Evolutionary conservation across 1,140 invertebrate genomes (phyloP), one percentile per base, ranked within the genome.

Genomic region (Coelopa frigida): DNA sequence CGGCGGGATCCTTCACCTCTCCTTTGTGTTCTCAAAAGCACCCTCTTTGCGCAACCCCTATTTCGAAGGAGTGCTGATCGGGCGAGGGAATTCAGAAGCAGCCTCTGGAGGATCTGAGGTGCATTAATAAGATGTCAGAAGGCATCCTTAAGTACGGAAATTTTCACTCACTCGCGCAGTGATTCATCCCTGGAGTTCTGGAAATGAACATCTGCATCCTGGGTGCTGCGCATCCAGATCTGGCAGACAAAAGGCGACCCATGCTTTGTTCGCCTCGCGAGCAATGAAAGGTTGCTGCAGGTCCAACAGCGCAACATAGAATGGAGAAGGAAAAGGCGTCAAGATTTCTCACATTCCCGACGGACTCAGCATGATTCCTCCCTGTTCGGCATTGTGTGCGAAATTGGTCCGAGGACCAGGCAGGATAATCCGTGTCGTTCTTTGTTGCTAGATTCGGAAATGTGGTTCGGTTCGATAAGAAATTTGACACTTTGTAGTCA

Each of bases 171-270:
- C n/a, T n/a, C n/a, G n/a, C n/a, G n/a, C n/a, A n/a, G n/a, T n/a
- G n/a, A n/a, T n/a, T n/a, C n/a, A n/a, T n/a, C n/a, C n/a, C n/a
- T n/a, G n/a, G n/a, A n/a, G n/a, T n/a, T n/a, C n/a, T n/a, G n/a
- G n/a, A 45, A 50, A 40, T 40, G 48, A 50, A 50, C 48, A 50
- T 50, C 48, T 50, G 48, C 43, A 50, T 50, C 48, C 48, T 50
- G 41, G 42, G 41, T 31, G 8, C 8, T 18, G 14, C 22, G 36
- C 27, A 23, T 45, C 41, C 15, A 35, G 23, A 26, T 50, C 36
- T 38, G 21, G 26, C 35, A 18, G 32, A 26, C 35, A 26, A 10
- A 45, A 39, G n/a, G 17, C 33, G 18, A 4, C 24, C 14, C 29
- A 20, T 18, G 20, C 33, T 14, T 18, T 15, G 14, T 36, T 15